These are phyloP conservation scores for Meloe dianella DNA, from an alignment of 2,888 invertebrate genomes.

Conservation along the genomic window DNA sequence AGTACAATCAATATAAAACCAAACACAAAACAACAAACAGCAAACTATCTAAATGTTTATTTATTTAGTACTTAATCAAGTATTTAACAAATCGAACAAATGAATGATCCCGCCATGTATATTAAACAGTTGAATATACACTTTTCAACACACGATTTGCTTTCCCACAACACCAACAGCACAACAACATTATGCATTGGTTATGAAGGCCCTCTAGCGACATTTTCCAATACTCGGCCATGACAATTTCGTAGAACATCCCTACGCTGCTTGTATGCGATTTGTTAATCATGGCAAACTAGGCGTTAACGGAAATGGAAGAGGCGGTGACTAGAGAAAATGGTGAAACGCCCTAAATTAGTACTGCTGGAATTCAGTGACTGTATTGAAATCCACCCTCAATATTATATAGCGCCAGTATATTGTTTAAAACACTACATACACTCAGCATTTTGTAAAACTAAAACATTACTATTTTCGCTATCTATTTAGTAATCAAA, in stretches of 20 bases:
- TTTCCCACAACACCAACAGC: constrained; percentile 3
- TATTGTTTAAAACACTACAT: neutral
- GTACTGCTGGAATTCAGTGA: neutral
- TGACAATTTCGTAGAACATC: constrained; percentile 39
- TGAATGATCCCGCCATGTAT: constrained; percentile 50
- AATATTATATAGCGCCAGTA: neutral
- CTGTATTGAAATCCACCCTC: neutral
- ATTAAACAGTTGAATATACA: constrained; percentile 40
- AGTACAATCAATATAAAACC: constrained; percentile 34
- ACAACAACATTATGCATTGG: constrained; percentile 32
- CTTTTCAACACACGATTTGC: neutral
- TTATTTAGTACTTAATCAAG: constrained; percentile 44
- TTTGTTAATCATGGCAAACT: neutral
- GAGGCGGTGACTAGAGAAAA: neutral
- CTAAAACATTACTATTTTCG: no score
- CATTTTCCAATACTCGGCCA: constrained; percentile 47
- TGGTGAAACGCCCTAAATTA: neutral
- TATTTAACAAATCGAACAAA: constrained; percentile 41
- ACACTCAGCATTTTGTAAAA: neutral
- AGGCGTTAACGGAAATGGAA: neutral
- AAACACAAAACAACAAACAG: constrained; percentile 28
- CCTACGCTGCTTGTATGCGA: constrained; percentile 30
- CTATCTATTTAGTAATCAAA: no score
- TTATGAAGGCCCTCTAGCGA: constrained; percentile 51
- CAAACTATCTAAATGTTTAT: constrained; percentile 39